Evolutionary conservation across 2,797 vertebrate species (phyloP).

Genomic region (Alca torda): DNA sequence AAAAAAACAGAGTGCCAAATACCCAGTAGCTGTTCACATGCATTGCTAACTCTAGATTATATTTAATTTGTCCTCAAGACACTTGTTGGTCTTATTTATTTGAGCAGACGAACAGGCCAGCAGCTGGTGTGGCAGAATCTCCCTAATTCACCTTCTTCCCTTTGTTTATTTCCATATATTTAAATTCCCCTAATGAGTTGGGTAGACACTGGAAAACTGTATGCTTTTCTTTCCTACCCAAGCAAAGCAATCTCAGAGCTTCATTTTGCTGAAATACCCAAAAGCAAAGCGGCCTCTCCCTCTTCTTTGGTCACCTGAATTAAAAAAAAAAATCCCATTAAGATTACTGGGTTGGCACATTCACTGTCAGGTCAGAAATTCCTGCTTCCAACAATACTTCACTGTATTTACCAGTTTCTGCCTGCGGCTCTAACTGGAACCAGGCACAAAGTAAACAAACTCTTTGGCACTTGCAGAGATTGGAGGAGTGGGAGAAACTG

Average conservation of each 20-base stretch:
- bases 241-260: neutral
- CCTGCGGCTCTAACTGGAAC: neutral
- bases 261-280: neutral
- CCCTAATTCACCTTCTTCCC: neutral
- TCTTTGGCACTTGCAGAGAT: neutral
- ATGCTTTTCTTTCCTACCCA: neutral
- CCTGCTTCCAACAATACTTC: neutral
- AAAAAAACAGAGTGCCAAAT: accelerated
- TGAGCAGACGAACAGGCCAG: neutral
- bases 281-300: neutral
- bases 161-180: neutral
- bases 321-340: neutral
- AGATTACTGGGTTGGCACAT: neutral
- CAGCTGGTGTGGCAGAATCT: neutral
- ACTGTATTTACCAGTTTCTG: neutral
- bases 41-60: neutral
- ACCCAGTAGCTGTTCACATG: neutral
- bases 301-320: neutral
- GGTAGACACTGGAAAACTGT: neutral
- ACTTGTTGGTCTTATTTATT: neutral
- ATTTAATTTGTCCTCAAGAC: neutral
- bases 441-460: neutral
- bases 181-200: neutral
- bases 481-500: neutral
- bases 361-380: neutral